Evolutionary conservation across 2,113 vertebrate genomes (phyloP).

Genomic region (Nannospalax galili): DNA sequence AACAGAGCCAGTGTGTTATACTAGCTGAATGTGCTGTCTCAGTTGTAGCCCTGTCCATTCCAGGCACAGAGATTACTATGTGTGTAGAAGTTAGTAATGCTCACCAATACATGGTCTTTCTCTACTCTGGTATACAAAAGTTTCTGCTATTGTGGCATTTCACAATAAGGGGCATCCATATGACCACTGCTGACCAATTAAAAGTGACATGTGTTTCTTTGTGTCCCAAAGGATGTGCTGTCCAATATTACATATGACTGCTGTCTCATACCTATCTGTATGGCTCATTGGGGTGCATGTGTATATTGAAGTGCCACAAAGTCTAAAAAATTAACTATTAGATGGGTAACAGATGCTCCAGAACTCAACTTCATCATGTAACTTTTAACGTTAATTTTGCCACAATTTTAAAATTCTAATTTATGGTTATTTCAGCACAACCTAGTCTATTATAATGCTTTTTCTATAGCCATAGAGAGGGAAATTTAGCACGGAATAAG

Average conservation of each 20-base stretch:
- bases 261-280: background rate
- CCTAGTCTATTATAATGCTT: background rate
- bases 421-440: background rate
- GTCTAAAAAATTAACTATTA: background rate
- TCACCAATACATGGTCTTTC: background rate
- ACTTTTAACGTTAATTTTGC: background rate
- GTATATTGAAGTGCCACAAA: background rate
- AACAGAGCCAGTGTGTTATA: background rate
- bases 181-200: background rate
- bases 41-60: background rate
- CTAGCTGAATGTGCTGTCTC: background rate
- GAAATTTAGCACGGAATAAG: background rate
- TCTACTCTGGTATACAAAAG: background rate
- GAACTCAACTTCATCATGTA: too few relatives aligned
- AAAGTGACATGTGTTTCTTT: background rate
- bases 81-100: background rate
- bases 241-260: background rate
- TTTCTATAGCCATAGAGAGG: background rate
- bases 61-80: background rate
- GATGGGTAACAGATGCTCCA: background rate
- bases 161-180: background rate
- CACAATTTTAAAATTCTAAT: background rate
- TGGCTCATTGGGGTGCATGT: background rate
- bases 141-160: background rate
- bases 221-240: background rate